Conservation (phyloP, 2,113 vertebrate species). For the Sebastes fasciatus region DNA sequence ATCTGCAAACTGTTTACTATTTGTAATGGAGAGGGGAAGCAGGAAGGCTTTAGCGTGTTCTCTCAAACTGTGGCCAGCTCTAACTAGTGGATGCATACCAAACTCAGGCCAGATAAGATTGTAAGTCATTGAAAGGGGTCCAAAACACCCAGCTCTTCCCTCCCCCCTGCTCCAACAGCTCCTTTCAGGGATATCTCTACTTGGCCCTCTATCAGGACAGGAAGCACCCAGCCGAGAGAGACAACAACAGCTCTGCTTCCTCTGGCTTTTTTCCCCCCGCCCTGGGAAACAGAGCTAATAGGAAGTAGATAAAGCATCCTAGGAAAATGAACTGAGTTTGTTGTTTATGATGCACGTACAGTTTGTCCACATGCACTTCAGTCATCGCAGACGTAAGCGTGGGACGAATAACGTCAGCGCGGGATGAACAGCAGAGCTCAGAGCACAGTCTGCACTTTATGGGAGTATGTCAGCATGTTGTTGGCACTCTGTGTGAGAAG, state of each 20-base stretch:
- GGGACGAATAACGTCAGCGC: conserved; percentile 33
- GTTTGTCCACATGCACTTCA: conserved; percentile 5
- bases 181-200: conserved; percentile 80
- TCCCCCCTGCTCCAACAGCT: conserved; percentile 67
- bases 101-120: conserved; percentile 80
- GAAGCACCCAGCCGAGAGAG: conserved; percentile 73
- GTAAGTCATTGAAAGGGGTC: conserved; percentile 72
- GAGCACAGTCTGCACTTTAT: conserved; percentile 29
- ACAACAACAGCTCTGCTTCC: conserved; percentile 69
- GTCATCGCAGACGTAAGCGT: conserved; percentile 2
- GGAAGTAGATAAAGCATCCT: conserved; percentile 48
- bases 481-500: conserved; percentile 54
- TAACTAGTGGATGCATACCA: conserved; percentile 77
- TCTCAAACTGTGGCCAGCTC: conserved; percentile 65
- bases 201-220: conserved; percentile 72
- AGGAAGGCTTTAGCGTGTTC: conserved; percentile 43
- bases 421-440: conserved; percentile 47
- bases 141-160: conserved; percentile 67
- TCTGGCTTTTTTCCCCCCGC: conserved; percentile 28
- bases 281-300: conserved; percentile 45
- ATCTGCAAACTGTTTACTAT: conserved; percentile 49
- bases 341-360: conserved; percentile 24
- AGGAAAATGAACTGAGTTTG: conserved; percentile 31
- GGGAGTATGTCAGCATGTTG: conserved; percentile 45
- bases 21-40: conserved; percentile 38